These are phyloP conservation scores for Nyctibius bracteatus DNA, from an alignment of 2,113 vertebrate species.

Conservation along the genomic window DNA sequence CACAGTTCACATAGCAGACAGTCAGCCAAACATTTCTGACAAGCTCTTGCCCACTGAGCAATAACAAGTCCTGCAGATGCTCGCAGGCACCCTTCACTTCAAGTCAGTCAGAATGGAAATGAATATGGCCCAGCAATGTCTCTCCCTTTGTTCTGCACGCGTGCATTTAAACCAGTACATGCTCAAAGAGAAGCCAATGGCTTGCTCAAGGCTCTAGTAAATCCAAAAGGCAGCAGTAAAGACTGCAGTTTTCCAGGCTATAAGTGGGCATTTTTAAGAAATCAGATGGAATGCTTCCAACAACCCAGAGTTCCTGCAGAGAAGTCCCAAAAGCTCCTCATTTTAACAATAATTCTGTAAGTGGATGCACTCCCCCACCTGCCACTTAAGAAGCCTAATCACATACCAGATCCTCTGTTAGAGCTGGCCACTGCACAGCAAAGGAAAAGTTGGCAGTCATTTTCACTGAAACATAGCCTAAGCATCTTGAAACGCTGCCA, in stretches of 20 bases:
- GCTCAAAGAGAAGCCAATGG: conserved; percentile 9
- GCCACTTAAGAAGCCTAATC: conserved; percentile 37
- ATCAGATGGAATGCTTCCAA: conserved; percentile 20
- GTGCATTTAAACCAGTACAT: background rate
- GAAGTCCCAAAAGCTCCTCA: conserved; percentile 39
- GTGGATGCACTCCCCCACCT: background rate
- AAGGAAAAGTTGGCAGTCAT: conserved; percentile 14
- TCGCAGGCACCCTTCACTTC: background rate
- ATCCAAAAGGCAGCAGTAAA: conserved; percentile 12
- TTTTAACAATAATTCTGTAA: conserved; percentile 2
- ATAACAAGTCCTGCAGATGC: background rate
- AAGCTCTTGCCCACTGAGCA: background rate
- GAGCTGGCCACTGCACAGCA: background rate
- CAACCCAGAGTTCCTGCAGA: background rate
- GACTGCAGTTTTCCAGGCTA: background rate
- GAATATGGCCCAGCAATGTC: background rate
- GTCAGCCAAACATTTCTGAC: background rate
- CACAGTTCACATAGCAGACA: background rate
- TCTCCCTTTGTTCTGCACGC: background rate
- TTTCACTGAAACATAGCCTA: conserved; percentile 18
- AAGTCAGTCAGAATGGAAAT: background rate
- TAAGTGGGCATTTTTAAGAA: conserved; percentile 10
- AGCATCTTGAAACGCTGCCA: conserved; percentile 8
- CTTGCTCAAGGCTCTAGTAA: background rate
- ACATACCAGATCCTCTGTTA: conserved; percentile 10